Evolutionary conservation across 1,140 invertebrate species (phyloP), one percentile per base, ranked within the genome.

Genomic region (Drosophila pruinosa): DNA sequence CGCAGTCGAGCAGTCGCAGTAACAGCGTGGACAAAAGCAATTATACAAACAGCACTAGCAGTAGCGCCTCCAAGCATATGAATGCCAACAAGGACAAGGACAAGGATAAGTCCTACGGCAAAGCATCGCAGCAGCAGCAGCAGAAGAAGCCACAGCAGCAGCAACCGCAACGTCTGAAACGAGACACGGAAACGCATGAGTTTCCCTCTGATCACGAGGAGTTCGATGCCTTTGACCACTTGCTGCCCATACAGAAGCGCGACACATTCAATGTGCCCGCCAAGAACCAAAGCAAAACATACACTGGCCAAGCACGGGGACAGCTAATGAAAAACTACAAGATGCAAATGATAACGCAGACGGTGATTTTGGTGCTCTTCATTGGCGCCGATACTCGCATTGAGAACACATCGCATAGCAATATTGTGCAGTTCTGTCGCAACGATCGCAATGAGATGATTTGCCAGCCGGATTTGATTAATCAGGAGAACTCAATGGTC

Each of bases 301-400:
- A 26, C 5, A 43, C 22, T 12, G 65, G 39, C 31, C n/a, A n/a
- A n/a, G n/a, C n/a, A 21, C 63, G 54, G 36, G 34, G 31, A 6
- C 38, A 73, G 15, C 38, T 72, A 0, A 31, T 69, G 48, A 70
- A 79, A 22, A 83, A 73, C 54, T 90, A 90, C 43, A 91, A 91
- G 45, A 91, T 91, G 89, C 80, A 91, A 43, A 79, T 76, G 79
- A 89, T 96, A 12, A 95, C 93, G 0, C 95, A 96, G 88, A 93
- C 93, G 31, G 94, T 96, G n/a, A 93, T 95, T 1, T 92, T 96
- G n/a, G 93, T 96, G 14, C 94, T 95, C 6, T 95, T 96, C 82
- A 95, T 95, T 89, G 93, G 94, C 48, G 93, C 94, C 10, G 94
- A 95, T 71, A 93, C 94, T 3, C 94, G 94, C 72, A 93, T 94